phyloP scores from a whole-genome alignment of 2,797 vertebrate genomes.

The Syngnathus acus region DNA sequence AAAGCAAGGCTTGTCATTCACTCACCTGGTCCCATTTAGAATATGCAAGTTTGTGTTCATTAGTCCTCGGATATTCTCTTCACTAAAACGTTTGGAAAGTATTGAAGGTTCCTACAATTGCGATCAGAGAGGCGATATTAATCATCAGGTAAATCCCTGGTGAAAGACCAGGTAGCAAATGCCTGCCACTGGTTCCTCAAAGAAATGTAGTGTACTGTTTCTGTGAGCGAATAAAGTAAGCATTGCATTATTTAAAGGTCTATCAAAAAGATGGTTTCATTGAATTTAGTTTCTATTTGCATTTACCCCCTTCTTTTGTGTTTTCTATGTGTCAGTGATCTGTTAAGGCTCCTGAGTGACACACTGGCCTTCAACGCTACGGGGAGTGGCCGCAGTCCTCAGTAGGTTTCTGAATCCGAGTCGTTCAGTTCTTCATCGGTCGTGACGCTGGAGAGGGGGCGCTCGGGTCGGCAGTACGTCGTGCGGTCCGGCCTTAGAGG shows the following conservation, averaged over 20 bases:
- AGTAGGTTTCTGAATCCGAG: slow-evolving; percentile 96
- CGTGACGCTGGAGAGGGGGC: slow-evolving; percentile 74
- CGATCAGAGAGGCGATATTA: background rate
- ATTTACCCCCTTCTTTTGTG: slow-evolving; percentile 4
- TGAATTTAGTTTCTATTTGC: slow-evolving; percentile 6
- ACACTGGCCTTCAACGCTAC: slow-evolving; percentile 28
- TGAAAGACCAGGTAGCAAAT: background rate
- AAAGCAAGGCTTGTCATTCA: background rate
- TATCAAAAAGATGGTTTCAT: background rate
- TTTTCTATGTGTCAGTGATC: slow-evolving; percentile 11
- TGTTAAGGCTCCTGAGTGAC: slow-evolving; percentile 67
- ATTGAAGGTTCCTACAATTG: background rate
- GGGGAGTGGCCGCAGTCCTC: slow-evolving; percentile 23
- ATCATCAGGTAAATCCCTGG: too few relatives aligned
- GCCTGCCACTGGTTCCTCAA: background rate
- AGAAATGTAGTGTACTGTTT: background rate
- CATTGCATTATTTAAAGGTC: slow-evolving; percentile 14
- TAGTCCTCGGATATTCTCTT: background rate
- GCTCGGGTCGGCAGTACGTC: slow-evolving; percentile 82
- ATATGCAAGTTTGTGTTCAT: background rate
- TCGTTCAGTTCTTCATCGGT: slow-evolving; percentile 90
- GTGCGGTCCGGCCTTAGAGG: slow-evolving; percentile 79
- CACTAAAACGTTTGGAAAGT: background rate
- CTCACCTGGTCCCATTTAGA: background rate
- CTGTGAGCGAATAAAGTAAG: background rate